These are phyloP conservation scores for Brevimyrus niger DNA, from an alignment of 2,113 vertebrate species.

Conservation along the genomic window DNA sequence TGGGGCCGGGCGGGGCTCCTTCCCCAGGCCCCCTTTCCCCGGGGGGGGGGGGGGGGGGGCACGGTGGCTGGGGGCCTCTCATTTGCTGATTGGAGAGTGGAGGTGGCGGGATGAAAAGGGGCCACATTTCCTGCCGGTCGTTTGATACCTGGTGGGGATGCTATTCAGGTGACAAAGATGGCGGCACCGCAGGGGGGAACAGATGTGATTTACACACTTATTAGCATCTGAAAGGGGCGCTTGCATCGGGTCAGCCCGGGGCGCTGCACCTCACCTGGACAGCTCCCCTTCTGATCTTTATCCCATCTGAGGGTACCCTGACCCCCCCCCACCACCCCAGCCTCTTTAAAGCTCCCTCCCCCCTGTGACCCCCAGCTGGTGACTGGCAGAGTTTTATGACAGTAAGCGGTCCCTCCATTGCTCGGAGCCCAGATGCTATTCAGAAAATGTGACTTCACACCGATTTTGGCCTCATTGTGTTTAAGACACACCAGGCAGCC, in stretches of 20 bases:
- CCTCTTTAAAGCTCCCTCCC: too few relatives aligned
- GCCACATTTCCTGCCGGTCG: conserved; percentile 87
- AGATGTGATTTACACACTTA: conserved; percentile 99
- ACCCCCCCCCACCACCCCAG: too few relatives aligned
- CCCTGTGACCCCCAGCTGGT: conserved; percentile 83
- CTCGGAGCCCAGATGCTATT: conserved; percentile 79
- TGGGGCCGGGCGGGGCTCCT: conserved; percentile 43
- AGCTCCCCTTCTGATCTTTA: conserved; percentile 90
- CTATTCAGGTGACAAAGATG: conserved; percentile 98
- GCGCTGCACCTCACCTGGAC: conserved; percentile 83
- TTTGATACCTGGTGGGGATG: conserved; percentile 98
- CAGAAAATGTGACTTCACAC: conserved; percentile 75
- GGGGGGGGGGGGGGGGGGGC: conserved; percentile 42
- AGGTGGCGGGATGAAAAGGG: conserved; percentile 76
- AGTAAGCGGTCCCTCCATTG: conserved; percentile 70
- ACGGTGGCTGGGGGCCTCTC: conserved; percentile 69
- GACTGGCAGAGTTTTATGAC: conserved; percentile 82
- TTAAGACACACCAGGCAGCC: conserved; percentile 73
- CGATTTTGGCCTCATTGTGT: conserved; percentile 74
- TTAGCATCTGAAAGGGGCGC: conserved; percentile 98
- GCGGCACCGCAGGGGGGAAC: conserved; percentile 83
- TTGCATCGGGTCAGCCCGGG: conserved; percentile 81
- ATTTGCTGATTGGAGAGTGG: conserved; percentile 81
- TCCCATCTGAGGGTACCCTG: conserved; percentile 84
- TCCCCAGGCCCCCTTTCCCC: conserved; percentile 53